Evolutionary conservation across 2,888 invertebrate genomes (phyloP).

Genomic region (Gonocerus acuteangulatus): DNA sequence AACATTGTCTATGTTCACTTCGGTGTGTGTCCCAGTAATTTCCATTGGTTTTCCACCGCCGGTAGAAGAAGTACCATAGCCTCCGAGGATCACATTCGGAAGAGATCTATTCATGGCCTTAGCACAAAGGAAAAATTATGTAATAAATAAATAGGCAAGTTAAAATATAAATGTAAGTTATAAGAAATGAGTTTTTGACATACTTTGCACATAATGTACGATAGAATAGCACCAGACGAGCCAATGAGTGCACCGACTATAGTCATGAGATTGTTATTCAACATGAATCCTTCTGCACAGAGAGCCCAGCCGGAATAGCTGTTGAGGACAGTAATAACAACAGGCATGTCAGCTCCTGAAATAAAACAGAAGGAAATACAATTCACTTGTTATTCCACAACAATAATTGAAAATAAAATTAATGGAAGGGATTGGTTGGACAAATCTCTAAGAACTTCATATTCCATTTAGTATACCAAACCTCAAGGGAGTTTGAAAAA

Average conservation of each 20-base stretch:
- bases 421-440: no score
- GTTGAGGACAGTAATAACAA: constrained; percentile 85
- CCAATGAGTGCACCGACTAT: constrained; percentile 86
- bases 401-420: neutral
- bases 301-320: constrained; percentile 90
- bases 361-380: constrained; percentile 22
- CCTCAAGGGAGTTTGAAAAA: no score
- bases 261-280: constrained; percentile 86
- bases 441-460: no score
- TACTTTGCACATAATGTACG: constrained; percentile 91
- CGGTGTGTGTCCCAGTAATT: constrained; percentile 72
- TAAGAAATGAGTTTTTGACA: neutral
- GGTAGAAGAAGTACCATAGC: constrained; percentile 69
- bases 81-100: constrained; percentile 81
- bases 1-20: constrained; percentile 65
- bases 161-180: neutral
- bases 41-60: constrained; percentile 67
- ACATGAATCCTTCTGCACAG: constrained; percentile 89
- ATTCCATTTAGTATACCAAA: no score
- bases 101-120: constrained; percentile 75
- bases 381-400: neutral
- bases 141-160: no score
- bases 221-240: constrained; percentile 83
- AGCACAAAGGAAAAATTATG: neutral
- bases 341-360: constrained; percentile 85